These are phyloP conservation scores for Dasyornis broadbenti DNA, from an alignment of 2,113 vertebrate species.

Conservation along the genomic window DNA sequence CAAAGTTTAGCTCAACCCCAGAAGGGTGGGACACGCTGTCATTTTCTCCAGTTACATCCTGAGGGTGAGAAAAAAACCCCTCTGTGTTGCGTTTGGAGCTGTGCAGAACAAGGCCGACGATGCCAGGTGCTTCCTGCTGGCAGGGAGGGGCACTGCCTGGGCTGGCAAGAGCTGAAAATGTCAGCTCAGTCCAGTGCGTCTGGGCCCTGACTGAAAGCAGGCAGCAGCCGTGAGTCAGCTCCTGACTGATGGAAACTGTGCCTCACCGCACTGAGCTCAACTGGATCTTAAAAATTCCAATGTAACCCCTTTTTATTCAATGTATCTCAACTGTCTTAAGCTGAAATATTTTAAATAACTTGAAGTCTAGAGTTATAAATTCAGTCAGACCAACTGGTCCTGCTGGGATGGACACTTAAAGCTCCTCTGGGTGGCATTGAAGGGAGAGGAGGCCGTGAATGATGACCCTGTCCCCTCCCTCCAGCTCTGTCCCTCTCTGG, in stretches of 20 bases:
- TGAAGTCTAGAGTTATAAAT: accelerated
- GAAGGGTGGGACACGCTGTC: not conserved
- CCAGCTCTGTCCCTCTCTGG: not conserved
- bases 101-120: not conserved
- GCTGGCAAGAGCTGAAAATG: not conserved
- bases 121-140: not conserved
- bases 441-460: not conserved
- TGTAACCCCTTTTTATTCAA: not conserved
- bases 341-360: not conserved
- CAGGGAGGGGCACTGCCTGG: not conserved
- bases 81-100: accelerated
- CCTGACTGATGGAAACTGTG: not conserved
- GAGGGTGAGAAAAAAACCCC: not conserved
- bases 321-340: accelerated
- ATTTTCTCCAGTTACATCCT: not conserved
- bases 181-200: accelerated
- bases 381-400: accelerated
- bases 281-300: not conserved
- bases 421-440: not conserved
- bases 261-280: not conserved
- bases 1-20: not conserved
- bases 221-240: not conserved
- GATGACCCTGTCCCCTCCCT: not conserved
- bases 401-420: not conserved
- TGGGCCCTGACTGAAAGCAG: not conserved